These are phyloP conservation scores for Biston stratarius DNA, from an alignment of 2,888 invertebrate species.

Conservation along the genomic window DNA sequence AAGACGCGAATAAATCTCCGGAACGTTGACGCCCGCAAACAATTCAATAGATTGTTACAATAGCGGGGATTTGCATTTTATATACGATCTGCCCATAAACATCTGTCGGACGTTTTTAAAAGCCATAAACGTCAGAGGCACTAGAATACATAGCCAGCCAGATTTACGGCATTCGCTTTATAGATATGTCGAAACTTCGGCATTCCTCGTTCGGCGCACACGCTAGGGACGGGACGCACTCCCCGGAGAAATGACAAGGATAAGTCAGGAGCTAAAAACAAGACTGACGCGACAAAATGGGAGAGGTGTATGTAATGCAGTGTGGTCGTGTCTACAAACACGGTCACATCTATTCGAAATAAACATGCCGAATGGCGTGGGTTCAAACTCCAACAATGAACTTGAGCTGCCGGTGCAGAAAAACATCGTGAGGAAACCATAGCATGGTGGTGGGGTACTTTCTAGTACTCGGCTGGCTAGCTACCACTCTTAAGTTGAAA, in stretches of 20 bases:
- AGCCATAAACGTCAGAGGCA: slow-evolving; percentile 64
- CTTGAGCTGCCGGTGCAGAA: too few relatives aligned
- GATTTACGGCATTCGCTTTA: slow-evolving; percentile 54
- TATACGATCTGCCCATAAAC: slow-evolving; percentile 55
- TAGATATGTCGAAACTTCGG: slow-evolving; percentile 42
- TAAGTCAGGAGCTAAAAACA: neutral
- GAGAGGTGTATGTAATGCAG: too few relatives aligned
- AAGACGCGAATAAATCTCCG: neutral
- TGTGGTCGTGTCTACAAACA: too few relatives aligned
- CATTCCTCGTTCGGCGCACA: slow-evolving; percentile 32
- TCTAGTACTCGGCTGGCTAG: too few relatives aligned
- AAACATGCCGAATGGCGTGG: too few relatives aligned
- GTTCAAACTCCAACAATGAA: too few relatives aligned
- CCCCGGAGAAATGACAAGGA: neutral
- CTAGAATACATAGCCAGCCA: slow-evolving; percentile 51
- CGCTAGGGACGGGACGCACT: slow-evolving; percentile 30
- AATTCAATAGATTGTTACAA: slow-evolving; percentile 41
- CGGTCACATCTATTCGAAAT: too few relatives aligned
- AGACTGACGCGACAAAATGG: too few relatives aligned
- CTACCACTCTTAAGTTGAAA: too few relatives aligned
- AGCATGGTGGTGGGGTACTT: too few relatives aligned
- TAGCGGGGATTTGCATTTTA: slow-evolving; percentile 40
- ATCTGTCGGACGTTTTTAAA: slow-evolving; percentile 65
- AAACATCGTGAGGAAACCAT: too few relatives aligned
- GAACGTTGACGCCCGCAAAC: slow-evolving; percentile 37